Base-by-base conservation (phyloP, 2,888 invertebrate genomes). In the Trichopria drosophilae region DNA sequence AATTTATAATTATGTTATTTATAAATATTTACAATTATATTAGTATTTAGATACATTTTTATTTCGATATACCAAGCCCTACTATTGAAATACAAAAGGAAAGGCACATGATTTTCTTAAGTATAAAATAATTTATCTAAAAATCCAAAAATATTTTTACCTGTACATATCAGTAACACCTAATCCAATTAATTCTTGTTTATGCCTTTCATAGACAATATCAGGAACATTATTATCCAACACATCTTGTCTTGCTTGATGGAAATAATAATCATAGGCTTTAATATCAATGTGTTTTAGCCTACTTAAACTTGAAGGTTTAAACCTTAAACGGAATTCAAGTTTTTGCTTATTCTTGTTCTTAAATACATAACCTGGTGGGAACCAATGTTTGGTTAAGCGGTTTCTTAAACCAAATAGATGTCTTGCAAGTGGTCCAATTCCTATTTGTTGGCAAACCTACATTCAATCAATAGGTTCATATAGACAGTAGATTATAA, bases 111-210 rank as follows among this genome's bases (percentile, higher is more conserved):
- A n/a, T n/a, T n/a, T n/a, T n/a, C n/a, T n/a, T n/a, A n/a, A n/a
- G n/a, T n/a, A n/a, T n/a, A n/a, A n/a, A n/a, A n/a, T n/a, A n/a
- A n/a, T n/a, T n/a, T n/a, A n/a, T n/a, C n/a, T n/a, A n/a, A n/a
- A n/a, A n/a, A n/a, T n/a, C n/a, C n/a, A n/a, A n/a, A n/a, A n/a
- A n/a, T n/a, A n/a, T 48, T 19, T 6, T 16, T 61, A 74, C 64
- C 81, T 75, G 40, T 80, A 88, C 90, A 94, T 93, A 73, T 93
- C 93, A 42, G 88, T 84, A 46, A 92, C 90, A 7, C 90, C 90
- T 42, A 94, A 78, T 0, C 94, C 94, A 45, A 93, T 78, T 2
- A 92, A 80, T 74, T 90, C 87, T 51, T 85, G 81, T 68, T 87
- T 87, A 64, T 86, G 84, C 51, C 85, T 85, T 43, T 89, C 88